These are phyloP conservation scores for Hormaphis cornu DNA, from an alignment of 1,140 invertebrate species.

Conservation along the genomic window DNA sequence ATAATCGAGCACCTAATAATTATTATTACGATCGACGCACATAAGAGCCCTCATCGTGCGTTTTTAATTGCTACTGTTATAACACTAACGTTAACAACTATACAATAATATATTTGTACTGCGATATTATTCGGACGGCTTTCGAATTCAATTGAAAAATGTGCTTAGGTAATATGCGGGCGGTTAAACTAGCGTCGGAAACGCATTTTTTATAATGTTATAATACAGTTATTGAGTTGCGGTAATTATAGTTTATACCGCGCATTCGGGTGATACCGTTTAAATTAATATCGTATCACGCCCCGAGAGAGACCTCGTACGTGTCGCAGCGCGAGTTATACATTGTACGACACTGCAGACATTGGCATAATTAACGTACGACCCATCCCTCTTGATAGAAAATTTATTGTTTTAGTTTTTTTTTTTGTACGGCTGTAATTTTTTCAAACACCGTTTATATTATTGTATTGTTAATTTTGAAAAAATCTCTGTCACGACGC, in stretches of 20 bases:
- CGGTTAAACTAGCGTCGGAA: not conserved
- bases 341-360: not conserved
- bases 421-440: not conserved
- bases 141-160: slow-evolving; percentile 22
- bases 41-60: not conserved
- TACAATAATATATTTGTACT: too few relatives aligned
- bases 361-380: not conserved
- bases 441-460: not conserved
- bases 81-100: too few relatives aligned
- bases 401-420: too few relatives aligned
- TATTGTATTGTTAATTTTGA: too few relatives aligned
- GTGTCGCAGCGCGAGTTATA: not conserved
- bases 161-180: slow-evolving; percentile 18
- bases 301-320: not conserved
- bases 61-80: not conserved
- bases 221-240: not conserved
- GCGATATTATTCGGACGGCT: not conserved
- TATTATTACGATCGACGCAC: too few relatives aligned
- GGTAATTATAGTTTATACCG: not conserved
- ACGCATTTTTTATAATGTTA: not conserved
- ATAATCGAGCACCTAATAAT: too few relatives aligned
- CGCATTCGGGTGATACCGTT: too few relatives aligned
- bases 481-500: too few relatives aligned
- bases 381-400: not conserved
- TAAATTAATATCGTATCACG: not conserved